Evolutionary conservation across 2,113 vertebrate genomes (phyloP).

Genomic region (Charadrius vociferus): DNA sequence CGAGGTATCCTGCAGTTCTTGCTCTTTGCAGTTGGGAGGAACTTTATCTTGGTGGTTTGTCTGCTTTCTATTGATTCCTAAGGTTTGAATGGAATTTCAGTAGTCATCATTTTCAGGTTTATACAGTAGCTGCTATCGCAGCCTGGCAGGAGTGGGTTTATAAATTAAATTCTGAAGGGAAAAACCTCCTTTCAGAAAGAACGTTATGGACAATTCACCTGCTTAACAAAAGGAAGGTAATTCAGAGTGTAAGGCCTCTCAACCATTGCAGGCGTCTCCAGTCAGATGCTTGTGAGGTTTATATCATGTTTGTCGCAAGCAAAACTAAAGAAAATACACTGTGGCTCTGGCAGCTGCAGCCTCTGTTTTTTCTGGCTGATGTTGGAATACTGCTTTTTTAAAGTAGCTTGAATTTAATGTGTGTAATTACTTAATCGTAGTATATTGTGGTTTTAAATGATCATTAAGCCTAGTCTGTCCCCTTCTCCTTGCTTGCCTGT

Average conservation of each 20-base stretch:
- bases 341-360: not conserved
- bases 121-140: conserved; percentile 22
- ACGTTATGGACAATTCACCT: not conserved
- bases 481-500: not conserved
- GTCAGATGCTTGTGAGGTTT: not conserved
- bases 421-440: not conserved
- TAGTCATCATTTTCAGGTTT: conserved; percentile 19
- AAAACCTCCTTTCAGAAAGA: not conserved
- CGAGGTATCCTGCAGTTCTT: not conserved
- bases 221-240: conserved; percentile 32
- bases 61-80: conserved; percentile 20
- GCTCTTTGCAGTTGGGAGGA: not conserved
- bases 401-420: not conserved
- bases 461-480: not conserved
- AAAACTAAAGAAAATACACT: not conserved
- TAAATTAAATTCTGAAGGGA: conserved; percentile 57
- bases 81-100: conserved; percentile 38
- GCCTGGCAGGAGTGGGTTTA: conserved; percentile 28
- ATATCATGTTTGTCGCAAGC: not conserved
- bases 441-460: not conserved
- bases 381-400: not conserved
- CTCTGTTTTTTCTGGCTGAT: not conserved
- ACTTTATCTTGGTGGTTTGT: conserved; percentile 42
- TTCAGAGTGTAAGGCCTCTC: not conserved
- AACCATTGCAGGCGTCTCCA: not conserved